phyloP scores from a whole-genome alignment of 2,113 vertebrate genomes.

The Aegotheles bennettii region DNA sequence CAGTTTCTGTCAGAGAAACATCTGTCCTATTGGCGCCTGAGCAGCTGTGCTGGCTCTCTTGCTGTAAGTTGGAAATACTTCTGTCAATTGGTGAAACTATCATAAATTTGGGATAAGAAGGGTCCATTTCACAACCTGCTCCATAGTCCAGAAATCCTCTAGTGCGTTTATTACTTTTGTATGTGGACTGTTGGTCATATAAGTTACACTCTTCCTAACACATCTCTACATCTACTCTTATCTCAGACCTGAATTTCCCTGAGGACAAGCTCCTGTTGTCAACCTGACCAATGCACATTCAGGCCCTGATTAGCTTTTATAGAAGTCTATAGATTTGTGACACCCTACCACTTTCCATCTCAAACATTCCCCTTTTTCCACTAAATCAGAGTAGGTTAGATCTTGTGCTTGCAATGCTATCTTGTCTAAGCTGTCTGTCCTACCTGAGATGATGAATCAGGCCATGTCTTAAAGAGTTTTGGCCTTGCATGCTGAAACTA shows the following conservation, averaged over 20 bases:
- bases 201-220: background rate
- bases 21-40: background rate
- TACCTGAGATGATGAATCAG: background rate
- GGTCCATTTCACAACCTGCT: background rate
- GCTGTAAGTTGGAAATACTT: slow-evolving; percentile 8
- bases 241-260: background rate
- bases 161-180: background rate
- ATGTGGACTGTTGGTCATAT: background rate
- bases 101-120: background rate
- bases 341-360: background rate
- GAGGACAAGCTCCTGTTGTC: background rate
- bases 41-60: slow-evolving; percentile 38
- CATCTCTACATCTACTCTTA: background rate
- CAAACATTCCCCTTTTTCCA: background rate
- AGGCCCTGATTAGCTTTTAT: background rate
- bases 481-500: background rate
- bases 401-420: background rate
- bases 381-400: background rate
- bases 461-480: background rate
- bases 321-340: background rate
- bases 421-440: background rate
- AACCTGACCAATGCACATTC: background rate
- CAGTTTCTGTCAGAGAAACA: slow-evolving; percentile 50
- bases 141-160: background rate
- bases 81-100: background rate